Percentiles rank a stretch among this genome's conserved stretches.
Conservation (phyloP, 2,797 vertebrate genomes). For the Pseudocheirus occidentalis region DNA sequence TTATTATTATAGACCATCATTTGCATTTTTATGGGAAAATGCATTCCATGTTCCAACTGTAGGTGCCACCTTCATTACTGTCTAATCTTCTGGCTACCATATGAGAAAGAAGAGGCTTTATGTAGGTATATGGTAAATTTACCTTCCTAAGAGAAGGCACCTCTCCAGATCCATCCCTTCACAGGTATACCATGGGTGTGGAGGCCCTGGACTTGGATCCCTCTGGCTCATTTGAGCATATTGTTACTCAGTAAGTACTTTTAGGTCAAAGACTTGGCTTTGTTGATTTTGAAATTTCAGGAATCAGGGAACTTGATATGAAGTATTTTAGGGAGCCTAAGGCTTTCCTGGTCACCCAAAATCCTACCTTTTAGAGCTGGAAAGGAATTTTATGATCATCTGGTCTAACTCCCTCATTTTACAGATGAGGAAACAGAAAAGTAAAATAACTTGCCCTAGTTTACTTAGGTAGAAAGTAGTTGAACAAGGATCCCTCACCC, state of each 20-base stretch:
- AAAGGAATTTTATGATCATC: not conserved
- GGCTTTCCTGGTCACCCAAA: not conserved
- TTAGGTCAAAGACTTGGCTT: not conserved
- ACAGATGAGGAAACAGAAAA: not conserved
- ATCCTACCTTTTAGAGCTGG: not conserved
- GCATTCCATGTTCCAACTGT: not conserved
- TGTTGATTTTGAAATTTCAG: not conserved
- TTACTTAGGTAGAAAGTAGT: not conserved
- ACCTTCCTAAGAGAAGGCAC: not conserved
- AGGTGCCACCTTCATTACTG: not conserved
- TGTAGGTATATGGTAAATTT: not conserved
- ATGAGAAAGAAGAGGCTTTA: not conserved
- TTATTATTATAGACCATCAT: not conserved
- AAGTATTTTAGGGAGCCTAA: not conserved
- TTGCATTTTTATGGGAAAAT: not conserved
- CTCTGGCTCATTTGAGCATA: not conserved
- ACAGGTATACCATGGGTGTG: not conserved
- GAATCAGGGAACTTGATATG: not conserved
- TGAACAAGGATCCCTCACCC: not conserved
- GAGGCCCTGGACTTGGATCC: not conserved
- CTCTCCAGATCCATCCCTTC: not conserved
- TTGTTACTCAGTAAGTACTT: not conserved
- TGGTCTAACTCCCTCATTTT: not conserved
- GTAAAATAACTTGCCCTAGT: not conserved
- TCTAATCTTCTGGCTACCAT: not conserved